Evolutionary conservation across 2,888 invertebrate genomes (phyloP).

Genomic region (Ametastegia equiseti): DNA sequence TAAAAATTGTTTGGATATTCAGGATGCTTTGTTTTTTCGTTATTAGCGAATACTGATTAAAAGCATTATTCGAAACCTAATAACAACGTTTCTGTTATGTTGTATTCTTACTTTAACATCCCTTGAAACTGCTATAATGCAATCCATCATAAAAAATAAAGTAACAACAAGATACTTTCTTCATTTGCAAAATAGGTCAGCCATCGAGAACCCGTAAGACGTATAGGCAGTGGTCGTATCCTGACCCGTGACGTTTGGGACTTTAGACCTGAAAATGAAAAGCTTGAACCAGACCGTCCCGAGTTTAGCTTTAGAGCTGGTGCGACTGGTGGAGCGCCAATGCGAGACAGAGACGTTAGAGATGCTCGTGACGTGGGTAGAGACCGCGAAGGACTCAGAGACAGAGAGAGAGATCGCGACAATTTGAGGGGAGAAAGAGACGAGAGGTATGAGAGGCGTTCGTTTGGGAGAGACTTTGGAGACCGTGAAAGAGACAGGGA

Average conservation of each 20-base stretch:
- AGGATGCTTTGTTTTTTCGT: no score
- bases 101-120: no score
- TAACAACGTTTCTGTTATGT: no score
- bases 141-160: background rate
- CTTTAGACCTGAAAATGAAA: constrained; percentile 72
- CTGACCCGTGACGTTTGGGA: constrained; percentile 84
- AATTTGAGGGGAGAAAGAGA: constrained; percentile 59
- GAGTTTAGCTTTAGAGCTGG: constrained; percentile 71
- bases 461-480: constrained; percentile 80
- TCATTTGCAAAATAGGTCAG: constrained; percentile 61
- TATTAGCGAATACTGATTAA: no score
- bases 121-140: background rate
- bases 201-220: constrained; percentile 77
- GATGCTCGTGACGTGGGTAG: constrained; percentile 63
- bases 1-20: no score
- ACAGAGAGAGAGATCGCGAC: constrained; percentile 57
- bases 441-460: constrained; percentile 70
- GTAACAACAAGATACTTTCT: background rate
- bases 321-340: constrained; percentile 57
- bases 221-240: constrained; percentile 93
- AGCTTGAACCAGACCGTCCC: constrained; percentile 69
- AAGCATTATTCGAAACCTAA: no score
- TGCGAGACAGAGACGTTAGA: constrained; percentile 65
- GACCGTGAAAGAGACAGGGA: constrained; percentile 70
- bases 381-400: constrained; percentile 65